Conservation (phyloP, 2,888 invertebrate genomes). For the Cacoxenus indagator region DNA sequence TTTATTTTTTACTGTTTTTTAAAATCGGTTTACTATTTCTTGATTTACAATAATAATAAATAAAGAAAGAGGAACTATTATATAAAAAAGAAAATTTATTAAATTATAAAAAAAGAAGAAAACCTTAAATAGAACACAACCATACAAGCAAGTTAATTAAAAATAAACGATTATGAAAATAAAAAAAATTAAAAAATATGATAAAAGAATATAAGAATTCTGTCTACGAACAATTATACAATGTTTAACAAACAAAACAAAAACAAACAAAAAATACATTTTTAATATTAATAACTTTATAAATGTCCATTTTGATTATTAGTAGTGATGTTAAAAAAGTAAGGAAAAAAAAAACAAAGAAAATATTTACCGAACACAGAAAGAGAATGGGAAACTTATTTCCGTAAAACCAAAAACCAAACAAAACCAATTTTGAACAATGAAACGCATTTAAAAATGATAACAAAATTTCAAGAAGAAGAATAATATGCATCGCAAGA, state of each 20-base stretch:
- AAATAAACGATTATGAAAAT: slow-evolving; percentile 1
- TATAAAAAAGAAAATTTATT: slow-evolving; percentile 29
- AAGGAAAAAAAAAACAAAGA: slow-evolving; percentile 32
- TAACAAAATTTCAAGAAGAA: background rate
- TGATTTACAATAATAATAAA: background rate
- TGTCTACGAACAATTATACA: slow-evolving; percentile 38
- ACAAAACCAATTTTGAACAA: slow-evolving; percentile 17
- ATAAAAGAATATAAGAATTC: slow-evolving; percentile 45
- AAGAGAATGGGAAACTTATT: background rate
- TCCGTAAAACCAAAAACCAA: background rate
- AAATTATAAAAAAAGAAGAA: slow-evolving; percentile 21
- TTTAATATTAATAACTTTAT: slow-evolving; percentile 52
- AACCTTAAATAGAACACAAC: background rate
- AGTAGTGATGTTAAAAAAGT: slow-evolving; percentile 62
- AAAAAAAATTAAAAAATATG: slow-evolving; percentile 33
- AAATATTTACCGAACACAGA: slow-evolving; percentile 17
- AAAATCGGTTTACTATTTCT: background rate
- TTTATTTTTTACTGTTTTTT: slow-evolving; percentile 5
- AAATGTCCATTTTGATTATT: slow-evolving; percentile 69
- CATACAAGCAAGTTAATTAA: slow-evolving; percentile 18
- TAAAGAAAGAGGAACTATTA: background rate
- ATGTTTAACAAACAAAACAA: slow-evolving; percentile 37
- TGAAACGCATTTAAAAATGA: slow-evolving; percentile 44
- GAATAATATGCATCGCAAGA: slow-evolving; percentile 48
- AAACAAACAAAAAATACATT: slow-evolving; percentile 28